Conservation (phyloP, 2,113 vertebrate species). For the Zosterops lateralis region DNA sequence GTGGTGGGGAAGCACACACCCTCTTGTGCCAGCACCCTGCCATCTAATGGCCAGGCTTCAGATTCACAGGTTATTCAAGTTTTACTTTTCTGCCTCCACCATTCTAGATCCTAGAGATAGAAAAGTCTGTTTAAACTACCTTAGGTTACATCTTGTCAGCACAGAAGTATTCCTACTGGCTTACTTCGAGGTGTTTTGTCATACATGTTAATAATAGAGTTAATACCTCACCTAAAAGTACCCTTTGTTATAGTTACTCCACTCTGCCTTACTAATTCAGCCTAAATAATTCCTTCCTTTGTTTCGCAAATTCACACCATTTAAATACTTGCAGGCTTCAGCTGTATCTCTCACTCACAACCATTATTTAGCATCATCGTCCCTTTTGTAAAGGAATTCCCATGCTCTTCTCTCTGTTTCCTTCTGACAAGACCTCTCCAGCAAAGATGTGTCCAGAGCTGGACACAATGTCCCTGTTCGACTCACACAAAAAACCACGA, state of each 20-base stretch:
- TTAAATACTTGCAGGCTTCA: conserved; percentile 47
- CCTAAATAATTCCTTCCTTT: conserved; percentile 36
- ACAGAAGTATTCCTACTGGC: neutral
- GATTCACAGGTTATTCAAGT: neutral
- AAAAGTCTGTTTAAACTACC: conserved; percentile 34
- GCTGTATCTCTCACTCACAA: neutral
- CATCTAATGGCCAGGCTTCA: conserved; percentile 56
- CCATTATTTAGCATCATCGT: conserved; percentile 1
- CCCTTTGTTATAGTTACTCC: conserved; percentile 19
- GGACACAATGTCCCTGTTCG: neutral
- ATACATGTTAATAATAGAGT: conserved; percentile 7
- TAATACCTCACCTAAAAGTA: conserved; percentile 36
- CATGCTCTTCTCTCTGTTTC: neutral
- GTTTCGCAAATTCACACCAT: conserved; percentile 24
- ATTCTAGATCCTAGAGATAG: conserved; percentile 12
- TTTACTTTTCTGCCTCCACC: neutral
- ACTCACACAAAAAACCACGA: neutral
- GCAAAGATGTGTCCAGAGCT: neutral
- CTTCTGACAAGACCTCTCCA: neutral
- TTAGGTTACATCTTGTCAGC: conserved; percentile 31
- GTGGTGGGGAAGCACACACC: rapidly evolving
- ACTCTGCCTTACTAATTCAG: neutral
- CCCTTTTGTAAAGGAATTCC: neutral
- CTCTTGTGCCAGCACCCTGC: conserved; percentile 38
- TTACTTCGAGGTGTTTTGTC: conserved; percentile 20